Evolutionary conservation across 2,888 invertebrate genomes (phyloP).

Genomic region (Sesia bembeciformis): DNA sequence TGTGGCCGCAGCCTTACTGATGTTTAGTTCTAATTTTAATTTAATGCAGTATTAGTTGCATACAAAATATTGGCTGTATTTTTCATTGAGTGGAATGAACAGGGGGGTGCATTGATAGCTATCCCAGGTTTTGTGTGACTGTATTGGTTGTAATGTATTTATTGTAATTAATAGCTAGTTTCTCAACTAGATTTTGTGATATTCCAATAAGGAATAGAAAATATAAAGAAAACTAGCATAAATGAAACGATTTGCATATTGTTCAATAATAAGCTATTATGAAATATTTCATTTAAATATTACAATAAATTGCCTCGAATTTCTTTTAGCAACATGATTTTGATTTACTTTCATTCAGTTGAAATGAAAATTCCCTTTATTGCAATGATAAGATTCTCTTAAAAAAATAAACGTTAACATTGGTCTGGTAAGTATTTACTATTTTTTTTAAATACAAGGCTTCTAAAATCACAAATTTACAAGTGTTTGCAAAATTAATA

Average conservation of each 20-base stretch:
- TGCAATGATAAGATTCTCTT: slow-evolving; percentile 5
- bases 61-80: slow-evolving; percentile 16
- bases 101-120: slow-evolving; percentile 4
- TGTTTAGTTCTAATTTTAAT: no score
- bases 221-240: slow-evolving; percentile 22
- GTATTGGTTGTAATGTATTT: slow-evolving; percentile 16
- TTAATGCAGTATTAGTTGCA: neutral
- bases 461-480: slow-evolving; percentile 25
- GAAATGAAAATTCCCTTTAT: neutral
- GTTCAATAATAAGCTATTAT: slow-evolving; percentile 36
- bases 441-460: slow-evolving; percentile 41
- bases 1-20: no score
- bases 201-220: slow-evolving; percentile 29
- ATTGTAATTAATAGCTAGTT: slow-evolving; percentile 17
- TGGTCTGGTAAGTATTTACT: slow-evolving; percentile 35
- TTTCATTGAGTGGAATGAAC: neutral
- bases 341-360: neutral
- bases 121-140: slow-evolving; percentile 2
- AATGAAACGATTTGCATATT: slow-evolving; percentile 36
- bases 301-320: slow-evolving; percentile 54
- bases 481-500: slow-evolving; percentile 41
- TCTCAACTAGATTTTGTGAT: slow-evolving; percentile 37
- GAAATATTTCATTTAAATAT: slow-evolving; percentile 43
- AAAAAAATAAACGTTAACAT: slow-evolving; percentile 34
- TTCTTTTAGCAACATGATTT: slow-evolving; percentile 19